Evolutionary conservation across 2,797 vertebrate species (phyloP).

Genomic region (Trachops cirrhosus): DNA sequence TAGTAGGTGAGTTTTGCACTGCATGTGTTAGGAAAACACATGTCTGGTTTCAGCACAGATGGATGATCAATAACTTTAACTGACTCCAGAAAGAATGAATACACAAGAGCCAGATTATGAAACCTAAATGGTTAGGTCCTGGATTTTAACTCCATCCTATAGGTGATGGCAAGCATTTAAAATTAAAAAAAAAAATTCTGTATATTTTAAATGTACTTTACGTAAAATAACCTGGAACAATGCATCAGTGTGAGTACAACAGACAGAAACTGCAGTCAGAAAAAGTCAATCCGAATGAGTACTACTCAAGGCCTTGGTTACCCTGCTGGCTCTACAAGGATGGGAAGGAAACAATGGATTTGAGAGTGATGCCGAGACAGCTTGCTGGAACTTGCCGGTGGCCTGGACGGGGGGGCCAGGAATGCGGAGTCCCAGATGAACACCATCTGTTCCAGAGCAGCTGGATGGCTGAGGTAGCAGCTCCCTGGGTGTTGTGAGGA

Average conservation of each 20-base stretch:
- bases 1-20: background rate
- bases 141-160: background rate
- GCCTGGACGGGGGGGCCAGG: accelerated
- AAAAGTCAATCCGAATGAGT: background rate
- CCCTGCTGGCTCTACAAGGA: background rate
- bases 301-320: background rate
- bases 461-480: background rate
- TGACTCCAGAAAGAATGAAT: background rate
- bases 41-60: background rate
- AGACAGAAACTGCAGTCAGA: constrained; percentile 16
- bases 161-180: background rate
- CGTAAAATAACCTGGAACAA: constrained; percentile 28
- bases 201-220: background rate
- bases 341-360: background rate
- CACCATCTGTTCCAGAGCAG: background rate
- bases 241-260: background rate
- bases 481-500: background rate
- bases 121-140: background rate
- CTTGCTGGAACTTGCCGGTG: accelerated
- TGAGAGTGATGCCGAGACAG: background rate
- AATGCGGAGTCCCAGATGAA: background rate
- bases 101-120: background rate
- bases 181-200: background rate
- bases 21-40: background rate
- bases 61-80: background rate